phyloP scores from a whole-genome alignment of 2,113 vertebrate species.

The Platysternon megacephalum region DNA sequence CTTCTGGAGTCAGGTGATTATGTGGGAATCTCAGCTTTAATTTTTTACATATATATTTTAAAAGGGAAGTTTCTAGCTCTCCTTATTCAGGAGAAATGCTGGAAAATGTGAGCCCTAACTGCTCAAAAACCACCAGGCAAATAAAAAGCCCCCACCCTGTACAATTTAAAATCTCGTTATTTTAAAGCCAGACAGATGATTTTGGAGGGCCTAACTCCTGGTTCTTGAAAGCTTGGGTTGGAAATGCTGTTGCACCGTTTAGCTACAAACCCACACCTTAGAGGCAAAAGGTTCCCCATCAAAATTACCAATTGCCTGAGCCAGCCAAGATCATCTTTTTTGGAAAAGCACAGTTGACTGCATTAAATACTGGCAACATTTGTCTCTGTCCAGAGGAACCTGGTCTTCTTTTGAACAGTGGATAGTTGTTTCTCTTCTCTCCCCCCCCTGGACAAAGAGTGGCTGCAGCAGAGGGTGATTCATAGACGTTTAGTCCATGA shows the following conservation, averaged over 20 bases:
- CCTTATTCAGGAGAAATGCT: not conserved
- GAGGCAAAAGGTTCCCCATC: not conserved
- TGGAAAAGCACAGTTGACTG: not conserved
- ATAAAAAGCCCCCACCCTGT: not conserved
- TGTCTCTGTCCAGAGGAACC: not conserved
- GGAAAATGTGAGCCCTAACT: not conserved
- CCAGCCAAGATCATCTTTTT: not conserved
- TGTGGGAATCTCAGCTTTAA: not conserved
- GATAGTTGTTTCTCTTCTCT: not conserved
- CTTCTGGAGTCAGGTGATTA: not conserved
- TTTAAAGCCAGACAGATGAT: not conserved
- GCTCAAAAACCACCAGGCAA: not conserved
- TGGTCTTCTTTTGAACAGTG: not conserved
- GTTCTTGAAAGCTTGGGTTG: not conserved
- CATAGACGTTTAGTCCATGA: not conserved
- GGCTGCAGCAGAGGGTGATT: not conserved
- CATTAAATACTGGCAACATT: not conserved
- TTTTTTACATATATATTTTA: too few relatives aligned
- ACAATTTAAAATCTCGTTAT: not conserved
- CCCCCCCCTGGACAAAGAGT: fast-evolving
- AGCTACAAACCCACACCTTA: not conserved
- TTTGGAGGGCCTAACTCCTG: not conserved
- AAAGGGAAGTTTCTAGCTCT: not conserved
- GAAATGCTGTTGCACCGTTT: not conserved
- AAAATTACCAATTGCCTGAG: not conserved